Conservation (phyloP, 2,113 vertebrate genomes). For the Tupaia chinensis region DNA sequence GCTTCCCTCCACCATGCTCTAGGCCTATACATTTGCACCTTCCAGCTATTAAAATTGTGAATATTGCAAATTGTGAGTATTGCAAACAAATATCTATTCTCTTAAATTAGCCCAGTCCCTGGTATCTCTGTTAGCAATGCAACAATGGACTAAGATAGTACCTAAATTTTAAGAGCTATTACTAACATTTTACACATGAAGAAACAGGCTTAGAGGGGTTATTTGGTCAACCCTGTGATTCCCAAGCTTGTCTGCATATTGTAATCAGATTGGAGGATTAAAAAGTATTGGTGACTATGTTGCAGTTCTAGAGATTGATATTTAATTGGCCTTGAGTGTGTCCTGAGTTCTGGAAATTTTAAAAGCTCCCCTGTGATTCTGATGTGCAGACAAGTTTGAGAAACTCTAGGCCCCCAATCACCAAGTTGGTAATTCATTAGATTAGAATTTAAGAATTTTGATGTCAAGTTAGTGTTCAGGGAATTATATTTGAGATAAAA, state of each 20-base stretch:
- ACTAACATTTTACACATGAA: background rate
- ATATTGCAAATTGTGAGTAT: too few relatives aligned
- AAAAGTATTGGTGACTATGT: background rate
- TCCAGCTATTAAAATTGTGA: too few relatives aligned
- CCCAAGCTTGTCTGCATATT: background rate
- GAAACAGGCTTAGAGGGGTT: background rate
- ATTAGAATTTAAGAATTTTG: background rate
- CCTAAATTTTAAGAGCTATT: background rate
- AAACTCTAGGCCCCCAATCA: background rate
- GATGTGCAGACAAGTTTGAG: background rate
- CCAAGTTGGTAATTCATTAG: background rate
- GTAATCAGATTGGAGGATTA: background rate
- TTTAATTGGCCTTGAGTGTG: background rate
- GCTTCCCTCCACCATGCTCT: too few relatives aligned
- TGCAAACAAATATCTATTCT: too few relatives aligned
- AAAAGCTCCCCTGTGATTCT: background rate
- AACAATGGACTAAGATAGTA: too few relatives aligned
- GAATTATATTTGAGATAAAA: conserved; percentile 3
- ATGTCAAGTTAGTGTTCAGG: background rate
- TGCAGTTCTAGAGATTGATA: background rate
- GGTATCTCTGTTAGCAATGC: too few relatives aligned
- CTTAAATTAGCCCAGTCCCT: too few relatives aligned
- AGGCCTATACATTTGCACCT: too few relatives aligned
- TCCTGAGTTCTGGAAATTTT: background rate
- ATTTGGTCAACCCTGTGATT: background rate